Conservation (phyloP, 2,797 vertebrate species). For the Mergus octosetaceus region DNA sequence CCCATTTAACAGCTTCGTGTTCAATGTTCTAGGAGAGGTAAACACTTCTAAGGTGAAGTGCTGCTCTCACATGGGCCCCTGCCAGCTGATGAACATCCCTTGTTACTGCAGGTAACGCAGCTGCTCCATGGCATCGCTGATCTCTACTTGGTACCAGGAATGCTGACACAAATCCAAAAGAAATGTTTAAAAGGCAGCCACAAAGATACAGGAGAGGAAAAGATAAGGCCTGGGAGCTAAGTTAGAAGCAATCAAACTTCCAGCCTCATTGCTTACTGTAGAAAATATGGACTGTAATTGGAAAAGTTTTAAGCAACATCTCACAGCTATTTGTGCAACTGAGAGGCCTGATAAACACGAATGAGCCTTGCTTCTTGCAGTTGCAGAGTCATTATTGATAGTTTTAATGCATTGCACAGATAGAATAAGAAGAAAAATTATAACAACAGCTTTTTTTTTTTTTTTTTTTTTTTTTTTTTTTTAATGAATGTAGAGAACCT, state of each 20-base stretch:
- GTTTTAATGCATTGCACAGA: conserved; percentile 19
- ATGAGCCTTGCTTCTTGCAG: conserved; percentile 5
- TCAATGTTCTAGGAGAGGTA: background rate
- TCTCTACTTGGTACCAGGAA: background rate
- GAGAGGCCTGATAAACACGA: conserved; percentile 25
- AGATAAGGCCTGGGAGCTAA: conserved; percentile 4
- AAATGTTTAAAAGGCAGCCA: background rate
- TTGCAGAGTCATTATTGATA: conserved; percentile 23
- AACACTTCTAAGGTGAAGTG: background rate
- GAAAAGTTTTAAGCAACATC: conserved; percentile 23
- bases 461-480: background rate
- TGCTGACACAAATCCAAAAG: conserved; percentile 19
- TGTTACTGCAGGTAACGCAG: background rate
- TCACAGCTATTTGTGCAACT: conserved; percentile 22
- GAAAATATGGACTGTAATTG: conserved; percentile 3
- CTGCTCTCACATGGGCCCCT: background rate
- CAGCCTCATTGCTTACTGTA: background rate
- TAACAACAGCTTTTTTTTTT: background rate
- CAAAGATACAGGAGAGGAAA: background rate
- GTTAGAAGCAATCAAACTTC: background rate
- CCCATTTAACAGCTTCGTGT: background rate
- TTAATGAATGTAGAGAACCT: background rate
- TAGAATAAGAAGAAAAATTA: conserved; percentile 10
- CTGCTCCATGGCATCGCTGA: background rate
- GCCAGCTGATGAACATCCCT: background rate